These are phyloP conservation scores for Calosoma granatense DNA, from an alignment of 1,140 invertebrate species.

Conservation along the genomic window DNA sequence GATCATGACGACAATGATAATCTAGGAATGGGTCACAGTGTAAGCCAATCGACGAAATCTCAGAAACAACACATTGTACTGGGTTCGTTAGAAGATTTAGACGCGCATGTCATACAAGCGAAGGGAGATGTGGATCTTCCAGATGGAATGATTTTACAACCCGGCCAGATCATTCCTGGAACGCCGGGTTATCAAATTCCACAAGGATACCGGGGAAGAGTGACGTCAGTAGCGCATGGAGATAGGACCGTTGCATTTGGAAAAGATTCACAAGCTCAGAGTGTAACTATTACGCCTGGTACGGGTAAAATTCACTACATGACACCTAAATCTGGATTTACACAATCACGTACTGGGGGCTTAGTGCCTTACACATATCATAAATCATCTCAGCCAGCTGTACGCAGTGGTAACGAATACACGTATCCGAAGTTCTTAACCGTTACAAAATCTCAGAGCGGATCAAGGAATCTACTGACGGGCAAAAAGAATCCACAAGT, in stretches of 20 bases:
- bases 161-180: slow-evolving; percentile 49
- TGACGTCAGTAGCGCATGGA: slow-evolving; percentile 47
- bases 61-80: slow-evolving; percentile 43
- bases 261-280: slow-evolving; percentile 52
- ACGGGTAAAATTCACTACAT: slow-evolving; percentile 40
- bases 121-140: slow-evolving; percentile 30
- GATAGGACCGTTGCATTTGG: slow-evolving; percentile 45
- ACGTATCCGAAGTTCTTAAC: slow-evolving; percentile 49
- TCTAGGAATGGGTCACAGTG: slow-evolving; percentile 16
- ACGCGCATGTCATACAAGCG: slow-evolving; percentile 40
- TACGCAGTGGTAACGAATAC: slow-evolving; percentile 32
- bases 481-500: slow-evolving; percentile 60
- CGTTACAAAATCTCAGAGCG: slow-evolving; percentile 65
- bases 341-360: background rate
- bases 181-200: slow-evolving; percentile 54
- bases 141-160: slow-evolving; percentile 44
- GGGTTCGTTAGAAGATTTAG: slow-evolving; percentile 39
- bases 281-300: slow-evolving; percentile 45
- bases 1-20: slow-evolving; percentile 14
- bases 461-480: slow-evolving; percentile 43
- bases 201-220: slow-evolving; percentile 51
- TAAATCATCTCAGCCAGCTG: slow-evolving; percentile 28
- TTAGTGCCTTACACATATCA: background rate
- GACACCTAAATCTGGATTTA: slow-evolving; percentile 16
- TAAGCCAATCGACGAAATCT: slow-evolving; percentile 35